Base-by-base conservation (phyloP, 2,888 invertebrate species). In the Limnephilus rhombicus region DNA sequence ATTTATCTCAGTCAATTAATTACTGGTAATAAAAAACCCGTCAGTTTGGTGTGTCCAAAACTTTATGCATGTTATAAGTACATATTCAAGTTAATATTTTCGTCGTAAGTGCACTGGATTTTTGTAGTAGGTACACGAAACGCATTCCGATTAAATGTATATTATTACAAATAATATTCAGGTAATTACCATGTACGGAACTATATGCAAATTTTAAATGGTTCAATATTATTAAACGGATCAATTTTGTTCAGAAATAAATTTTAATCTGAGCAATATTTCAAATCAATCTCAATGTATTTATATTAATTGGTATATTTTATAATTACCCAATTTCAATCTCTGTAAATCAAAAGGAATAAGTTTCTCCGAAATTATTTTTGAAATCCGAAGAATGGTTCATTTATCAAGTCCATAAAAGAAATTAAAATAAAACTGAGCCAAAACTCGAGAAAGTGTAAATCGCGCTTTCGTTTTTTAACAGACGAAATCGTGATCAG, bases 371-470 rank as follows among this genome's bases (percentile, higher is more conserved):
- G 68, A 68, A 68, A 68, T 15, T 0, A 4, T 3, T n/a, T 24
- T n/a, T 68, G 9, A 9, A 24, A 68, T 7, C 24, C 24, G 18
- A 83, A 83, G 34, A 34, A 83, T 83, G 24, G 34, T 83, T 41
- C 83, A 83, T 83, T 83, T 34, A 34, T 31, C 31, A 41, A 83
- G 37, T 37, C 83, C 37, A 37, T 34, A 83, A 83, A 34, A 34
- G 24, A 24, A 83, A 83, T 37, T 18, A 83, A 83, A 83, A 83
- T 34, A 83, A 24, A 83, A 45, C 45, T 45, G 34, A 83, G 34
- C 34, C 83, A 83, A 83, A 83, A 34, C 37, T 37, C 83, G 37
- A 83, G 83, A 83, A 83, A 83, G 83, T 83, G 83, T 24, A n/a
- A 83, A 83, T 83, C 37, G 34, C 37, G 24, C 83, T 83, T 83